phyloP scores from a whole-genome alignment of 2,113 vertebrate genomes.

The Conger conger region DNA sequence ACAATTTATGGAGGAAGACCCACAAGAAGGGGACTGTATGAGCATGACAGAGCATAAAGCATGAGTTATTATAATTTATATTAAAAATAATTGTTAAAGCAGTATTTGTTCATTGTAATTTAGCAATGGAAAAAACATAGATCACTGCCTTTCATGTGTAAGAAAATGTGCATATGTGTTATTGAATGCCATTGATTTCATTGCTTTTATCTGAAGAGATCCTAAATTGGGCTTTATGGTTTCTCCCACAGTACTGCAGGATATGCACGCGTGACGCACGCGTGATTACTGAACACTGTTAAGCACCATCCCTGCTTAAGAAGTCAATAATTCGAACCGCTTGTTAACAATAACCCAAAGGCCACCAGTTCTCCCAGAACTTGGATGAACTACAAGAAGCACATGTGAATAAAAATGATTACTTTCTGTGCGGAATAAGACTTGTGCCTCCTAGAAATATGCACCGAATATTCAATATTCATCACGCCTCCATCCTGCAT shows the following conservation, averaged over 20 bases:
- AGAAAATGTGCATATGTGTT: background rate
- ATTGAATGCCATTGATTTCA: background rate
- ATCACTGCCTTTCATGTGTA: background rate
- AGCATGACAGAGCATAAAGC: background rate
- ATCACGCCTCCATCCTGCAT: background rate
- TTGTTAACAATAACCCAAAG: background rate
- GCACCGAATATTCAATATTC: background rate
- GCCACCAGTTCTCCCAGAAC: background rate
- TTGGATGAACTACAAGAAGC: background rate
- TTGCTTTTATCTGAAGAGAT: background rate
- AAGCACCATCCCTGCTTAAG: no score
- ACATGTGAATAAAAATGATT: background rate
- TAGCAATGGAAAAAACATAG: background rate
- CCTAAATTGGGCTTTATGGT: conserved; percentile 24
- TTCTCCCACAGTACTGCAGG: background rate
- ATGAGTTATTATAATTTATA: no score
- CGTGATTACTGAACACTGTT: no score
- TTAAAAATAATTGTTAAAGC: background rate
- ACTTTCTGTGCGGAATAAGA: background rate
- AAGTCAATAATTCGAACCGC: background rate
- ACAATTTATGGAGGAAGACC: background rate
- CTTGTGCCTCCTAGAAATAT: background rate
- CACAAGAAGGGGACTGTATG: background rate
- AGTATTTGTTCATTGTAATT: background rate
- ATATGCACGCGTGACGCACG: no score